Conservation (phyloP, 2,797 vertebrate genomes). For the Hirundo rustica region DNA sequence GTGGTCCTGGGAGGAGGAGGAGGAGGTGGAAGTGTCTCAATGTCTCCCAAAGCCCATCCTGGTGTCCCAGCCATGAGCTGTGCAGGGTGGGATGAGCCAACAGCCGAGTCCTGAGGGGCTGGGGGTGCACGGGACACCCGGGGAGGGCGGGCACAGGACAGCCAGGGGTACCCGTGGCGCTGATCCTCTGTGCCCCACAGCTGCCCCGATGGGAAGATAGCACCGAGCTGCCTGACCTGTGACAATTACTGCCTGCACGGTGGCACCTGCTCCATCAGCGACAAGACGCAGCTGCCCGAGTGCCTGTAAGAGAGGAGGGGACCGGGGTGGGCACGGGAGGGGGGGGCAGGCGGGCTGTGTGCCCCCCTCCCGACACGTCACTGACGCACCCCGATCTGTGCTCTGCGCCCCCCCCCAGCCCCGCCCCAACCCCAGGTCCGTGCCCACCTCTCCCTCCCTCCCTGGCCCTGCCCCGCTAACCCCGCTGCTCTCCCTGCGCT, state of each 20-base stretch:
- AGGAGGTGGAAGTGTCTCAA: not conserved
- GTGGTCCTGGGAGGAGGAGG: fast-evolving
- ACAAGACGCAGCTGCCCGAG: conserved; percentile 83
- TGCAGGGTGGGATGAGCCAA: not conserved
- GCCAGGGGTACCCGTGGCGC: not conserved
- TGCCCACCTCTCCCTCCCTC: not conserved
- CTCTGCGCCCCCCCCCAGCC: not conserved
- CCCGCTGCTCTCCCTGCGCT: not conserved
- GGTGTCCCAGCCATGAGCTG: fast-evolving
- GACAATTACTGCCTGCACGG: conserved; percentile 88
- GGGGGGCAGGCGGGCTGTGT: fast-evolving
- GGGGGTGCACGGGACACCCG: no score
- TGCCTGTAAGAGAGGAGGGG: conserved; percentile 83
- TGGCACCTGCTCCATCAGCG: conserved; percentile 85
- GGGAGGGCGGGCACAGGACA: fast-evolving
- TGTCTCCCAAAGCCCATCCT: not conserved
- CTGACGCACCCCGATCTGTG: not conserved
- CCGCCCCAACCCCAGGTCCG: not conserved
- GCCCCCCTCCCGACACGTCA: fast-evolving
- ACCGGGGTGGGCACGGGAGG: fast-evolving
- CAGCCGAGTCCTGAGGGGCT: fast-evolving
- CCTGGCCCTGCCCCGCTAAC: not conserved
- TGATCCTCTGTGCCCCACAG: conserved; percentile 63
- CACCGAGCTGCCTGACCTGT: conserved; percentile 91
- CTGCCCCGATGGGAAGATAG: conserved; percentile 83